These are phyloP conservation scores for Steatornis caripensis DNA, from an alignment of 2,113 vertebrate genomes.

Conservation along the genomic window DNA sequence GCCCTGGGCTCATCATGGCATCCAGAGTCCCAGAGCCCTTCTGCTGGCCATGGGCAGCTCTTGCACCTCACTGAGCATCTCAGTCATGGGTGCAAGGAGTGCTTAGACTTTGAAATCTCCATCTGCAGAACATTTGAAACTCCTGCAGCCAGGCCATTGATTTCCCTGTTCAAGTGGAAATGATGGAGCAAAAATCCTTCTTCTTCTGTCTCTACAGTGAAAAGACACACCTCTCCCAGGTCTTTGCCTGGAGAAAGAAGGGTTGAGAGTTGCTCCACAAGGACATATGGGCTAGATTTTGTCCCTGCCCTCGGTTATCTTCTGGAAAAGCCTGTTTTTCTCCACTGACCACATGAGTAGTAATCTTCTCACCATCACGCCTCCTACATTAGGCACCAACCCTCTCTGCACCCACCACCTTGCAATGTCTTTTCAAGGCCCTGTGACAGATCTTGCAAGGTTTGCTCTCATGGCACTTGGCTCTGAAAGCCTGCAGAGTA, in stretches of 20 bases:
- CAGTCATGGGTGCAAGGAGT: rapidly evolving
- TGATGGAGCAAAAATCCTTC: not conserved
- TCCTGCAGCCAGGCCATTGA: not conserved
- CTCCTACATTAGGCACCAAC: not conserved
- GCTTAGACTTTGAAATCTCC: not conserved
- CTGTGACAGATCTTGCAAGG: not conserved
- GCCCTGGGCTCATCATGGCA: not conserved
- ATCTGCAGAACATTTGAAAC: not conserved
- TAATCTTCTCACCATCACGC: not conserved
- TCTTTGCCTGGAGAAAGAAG: not conserved
- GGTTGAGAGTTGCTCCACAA: not conserved
- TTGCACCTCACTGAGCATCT: not conserved
- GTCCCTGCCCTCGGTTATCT: not conserved
- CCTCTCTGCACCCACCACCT: not conserved
- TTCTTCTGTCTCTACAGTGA: not conserved
- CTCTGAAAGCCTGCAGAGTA: not conserved
- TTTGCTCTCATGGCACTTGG: not conserved
- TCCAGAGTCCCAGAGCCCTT: not conserved
- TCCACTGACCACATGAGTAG: not conserved
- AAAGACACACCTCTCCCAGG: not conserved
- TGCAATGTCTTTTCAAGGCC: not conserved
- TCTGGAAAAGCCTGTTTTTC: not conserved
- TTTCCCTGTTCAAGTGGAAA: not conserved
- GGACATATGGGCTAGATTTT: not conserved
- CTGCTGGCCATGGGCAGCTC: not conserved